Evolutionary conservation across 1,140 invertebrate species (phyloP).

Genomic region (Tachypleus tridentatus): DNA sequence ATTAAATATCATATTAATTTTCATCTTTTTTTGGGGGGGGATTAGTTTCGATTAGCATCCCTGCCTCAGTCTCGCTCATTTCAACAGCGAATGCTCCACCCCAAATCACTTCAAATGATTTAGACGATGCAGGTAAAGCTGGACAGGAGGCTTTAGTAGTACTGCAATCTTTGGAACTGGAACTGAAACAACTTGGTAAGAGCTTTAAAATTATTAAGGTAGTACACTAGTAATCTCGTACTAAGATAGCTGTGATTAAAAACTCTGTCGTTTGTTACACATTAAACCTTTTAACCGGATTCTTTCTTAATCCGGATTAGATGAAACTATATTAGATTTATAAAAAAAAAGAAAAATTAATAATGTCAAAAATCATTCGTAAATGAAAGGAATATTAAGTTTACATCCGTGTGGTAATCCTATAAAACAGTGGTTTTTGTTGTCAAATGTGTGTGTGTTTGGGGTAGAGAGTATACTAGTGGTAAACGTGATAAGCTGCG

Average conservation of each 20-base stretch:
- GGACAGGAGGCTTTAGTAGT: constrained; percentile 9
- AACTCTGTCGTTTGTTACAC: background rate
- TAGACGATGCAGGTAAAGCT: constrained; percentile 13
- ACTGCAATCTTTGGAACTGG: constrained; percentile 11
- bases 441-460: too few relatives aligned
- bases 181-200: constrained; percentile 13
- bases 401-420: too few relatives aligned
- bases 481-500: too few relatives aligned
- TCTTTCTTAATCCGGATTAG: background rate
- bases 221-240: background rate
- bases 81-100: background rate
- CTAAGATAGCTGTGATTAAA: background rate
- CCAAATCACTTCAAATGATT: constrained; percentile 9
- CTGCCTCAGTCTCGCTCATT: too few relatives aligned
- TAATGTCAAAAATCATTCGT: too few relatives aligned
- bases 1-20: too few relatives aligned
- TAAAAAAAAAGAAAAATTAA: too few relatives aligned
- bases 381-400: too few relatives aligned
- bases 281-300: background rate
- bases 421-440: too few relatives aligned
- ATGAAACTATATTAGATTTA: background rate
- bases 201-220: background rate
- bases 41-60: too few relatives aligned
- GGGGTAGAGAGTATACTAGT: too few relatives aligned
- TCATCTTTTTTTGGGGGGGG: too few relatives aligned